Evolutionary conservation across 2,888 invertebrate genomes (phyloP), one percentile per base, ranked within the genome.

Genomic region (Nomada flava): DNA sequence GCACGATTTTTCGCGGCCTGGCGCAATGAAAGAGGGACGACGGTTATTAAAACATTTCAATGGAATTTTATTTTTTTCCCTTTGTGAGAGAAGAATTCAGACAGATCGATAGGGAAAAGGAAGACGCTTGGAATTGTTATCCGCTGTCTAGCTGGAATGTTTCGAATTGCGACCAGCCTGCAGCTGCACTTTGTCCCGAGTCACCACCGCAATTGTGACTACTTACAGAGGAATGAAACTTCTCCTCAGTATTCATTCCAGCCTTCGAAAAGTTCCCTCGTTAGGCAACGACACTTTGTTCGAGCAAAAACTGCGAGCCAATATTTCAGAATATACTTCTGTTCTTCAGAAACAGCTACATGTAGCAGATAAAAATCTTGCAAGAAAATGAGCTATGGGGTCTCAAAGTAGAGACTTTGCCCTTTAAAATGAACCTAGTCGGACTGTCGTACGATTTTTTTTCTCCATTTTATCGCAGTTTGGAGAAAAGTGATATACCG

Each of bases 1-100:
- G 67, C 60, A 72, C 63, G 73, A 83, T 83, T 82, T 83, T 82
- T 83, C 77, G 60, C 55, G 29, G 62, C 3, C 20, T 10, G 65
- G 23, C 15, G 20, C 44, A 20, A 18, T 15, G 59, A 36, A 20
- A 11, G 53, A 3, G 20, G 47, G 20, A 5, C 1, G 69, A 75
- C 57, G 76, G 77, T 87, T 68, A 73, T 85, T 82, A 79, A 87
- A 85, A 76, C 83, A 73, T 68, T 79, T 79, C 65, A 79, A 79
- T 71, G 79, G 74, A 85, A 86, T 73, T 87, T 36, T 36, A 36
- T 36, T 36, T 36, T 29, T 36, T 60, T 68, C 71, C 42, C 26
- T 15, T n/a, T 18, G 1, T 3, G 53, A 42, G 53, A 11, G 69
- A 79, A 47, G 18, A 52, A 71, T 42, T 74, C 36, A 7, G 72